Evolutionary conservation across 2,113 vertebrate species (phyloP), one percentile per base, ranked within the genome.

Genomic region (Cebidichthys violaceus): DNA sequence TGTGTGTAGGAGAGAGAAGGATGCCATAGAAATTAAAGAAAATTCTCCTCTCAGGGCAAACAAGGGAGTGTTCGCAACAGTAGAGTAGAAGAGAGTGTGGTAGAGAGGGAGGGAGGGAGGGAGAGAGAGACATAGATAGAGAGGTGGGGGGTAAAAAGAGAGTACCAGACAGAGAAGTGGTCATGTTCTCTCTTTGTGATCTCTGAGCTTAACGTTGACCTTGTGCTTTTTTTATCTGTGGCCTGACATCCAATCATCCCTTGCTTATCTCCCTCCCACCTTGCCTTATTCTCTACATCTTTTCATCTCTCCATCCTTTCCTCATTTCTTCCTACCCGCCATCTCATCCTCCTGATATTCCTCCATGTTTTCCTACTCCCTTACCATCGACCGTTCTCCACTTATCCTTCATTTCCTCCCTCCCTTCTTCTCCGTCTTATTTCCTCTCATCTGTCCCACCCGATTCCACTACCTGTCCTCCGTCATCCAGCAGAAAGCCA

Each of bases 171-270:
- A 67, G 72, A 85, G 78, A 43, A 83, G 84, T 79, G 84, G 83
- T 73, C 90, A 77, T 80, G 83, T 87, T 87, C 77, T 66, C 50
- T 70, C 81, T 85, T 84, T 90, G 88, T 87, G 84, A 92, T 92
- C 87, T 88, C 72, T 61, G 69, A 67, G 88, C 83, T 92, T 92
- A 89, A 81, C 81, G 15, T 77, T 92, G 89, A 92, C 92, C 91
- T 93, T 92, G 91, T 75, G 88, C 65, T 85, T 90, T 70, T 70
- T 87, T 90, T 92, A 92, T 92, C 92, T 81, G 75, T 39, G 57
- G 13, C 61, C 85, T 86, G 86, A 90, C 88, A 91, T 91, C 90
- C 88, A 91, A 93, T 93, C 92, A 90, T 85, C 84, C 60, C 67
- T 72, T 65, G 55, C 92, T 90, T 92, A 92, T 94, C 91, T 87